Conservation (phyloP, 1,140 invertebrate species). For the Macrotrachela quadricornifera region DNA sequence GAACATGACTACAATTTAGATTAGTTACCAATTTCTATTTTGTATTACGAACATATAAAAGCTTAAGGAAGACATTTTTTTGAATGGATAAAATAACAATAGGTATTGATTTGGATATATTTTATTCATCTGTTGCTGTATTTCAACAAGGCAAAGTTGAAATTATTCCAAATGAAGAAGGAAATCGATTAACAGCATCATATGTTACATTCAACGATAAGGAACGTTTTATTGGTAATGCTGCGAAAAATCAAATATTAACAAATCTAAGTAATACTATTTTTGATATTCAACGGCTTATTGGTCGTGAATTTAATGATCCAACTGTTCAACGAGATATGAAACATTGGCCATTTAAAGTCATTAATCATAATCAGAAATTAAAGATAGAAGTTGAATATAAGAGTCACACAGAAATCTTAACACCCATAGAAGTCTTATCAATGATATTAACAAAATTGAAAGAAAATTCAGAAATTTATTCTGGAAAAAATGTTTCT, state of each 20-base stretch:
- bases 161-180: conserved; percentile 82
- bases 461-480: conserved; percentile 78
- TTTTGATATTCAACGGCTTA: conserved; percentile 58
- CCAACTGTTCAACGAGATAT: conserved; percentile 41
- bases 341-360: conserved; percentile 46
- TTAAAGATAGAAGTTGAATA: conserved; percentile 56
- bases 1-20: no score
- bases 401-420: conserved; percentile 68
- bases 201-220: conserved; percentile 74
- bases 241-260: conserved; percentile 38
- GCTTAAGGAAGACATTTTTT: no score
- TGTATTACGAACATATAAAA: no score
- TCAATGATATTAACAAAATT: conserved; percentile 67
- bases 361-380: conserved; percentile 59
- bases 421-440: conserved; percentile 72
- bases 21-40: no score
- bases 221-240: conserved; percentile 62
- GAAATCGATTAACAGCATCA: conserved; percentile 64
- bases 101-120: no score
- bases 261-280: conserved; percentile 88
- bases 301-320: conserved; percentile 54
- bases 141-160: no score
- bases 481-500: conserved; percentile 44
- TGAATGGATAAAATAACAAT: no score
- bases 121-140: no score